Evolutionary conservation across 2,113 vertebrate genomes (phyloP), one percentile per base, ranked within the genome.

Genomic region (Pollimyrus isidori): DNA sequence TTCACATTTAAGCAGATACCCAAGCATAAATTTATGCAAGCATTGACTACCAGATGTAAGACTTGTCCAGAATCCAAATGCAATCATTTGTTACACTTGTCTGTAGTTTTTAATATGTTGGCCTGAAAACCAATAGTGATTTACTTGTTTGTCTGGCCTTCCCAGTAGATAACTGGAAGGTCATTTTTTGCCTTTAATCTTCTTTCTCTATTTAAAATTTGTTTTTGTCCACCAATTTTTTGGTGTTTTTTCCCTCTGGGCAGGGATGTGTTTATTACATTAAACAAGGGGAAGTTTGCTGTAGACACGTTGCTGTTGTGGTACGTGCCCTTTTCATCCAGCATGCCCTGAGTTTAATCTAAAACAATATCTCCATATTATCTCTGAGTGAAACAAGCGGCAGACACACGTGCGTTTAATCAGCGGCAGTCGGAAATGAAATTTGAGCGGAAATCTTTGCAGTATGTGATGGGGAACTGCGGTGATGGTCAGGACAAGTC

Each of bases 351-450:
- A 73, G 35, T 49, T 91, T 91, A 88, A 91, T 90, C 2, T 76
- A 53, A 56, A 83, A 73, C 88, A 49, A 58, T 91, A 88, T 91
- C 91, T 85, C 87, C 21, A 30, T 82, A 56, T 91, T 35, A n/a
- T 48, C 50, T 69, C 87, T 35, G 88, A 83, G 92, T 92, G 82
- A 91, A 91, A 90, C 82, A 35, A 1, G n/a, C 46, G 83, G 21
- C 39, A 87, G 52, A 88, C 80, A 89, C 88, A 73, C 90, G 62
- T 92, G 35, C 7, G 84, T 93, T 87, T 90, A 50, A 85, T 50
- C 15, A 45, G 10, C 76, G 53, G 80, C 45, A 35, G 17, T 82
- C 90, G 83, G 58, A 73, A 84, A 87, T 30, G 21, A 49, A 85
- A 48, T 17, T 35, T 7, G 15, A 19, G 69, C 4, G 21, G 69